Percentiles rank a stretch among this genome's conserved stretches.
Conservation (phyloP, 2,888 invertebrate species). For the Drosophila parthenogenetica region DNA sequence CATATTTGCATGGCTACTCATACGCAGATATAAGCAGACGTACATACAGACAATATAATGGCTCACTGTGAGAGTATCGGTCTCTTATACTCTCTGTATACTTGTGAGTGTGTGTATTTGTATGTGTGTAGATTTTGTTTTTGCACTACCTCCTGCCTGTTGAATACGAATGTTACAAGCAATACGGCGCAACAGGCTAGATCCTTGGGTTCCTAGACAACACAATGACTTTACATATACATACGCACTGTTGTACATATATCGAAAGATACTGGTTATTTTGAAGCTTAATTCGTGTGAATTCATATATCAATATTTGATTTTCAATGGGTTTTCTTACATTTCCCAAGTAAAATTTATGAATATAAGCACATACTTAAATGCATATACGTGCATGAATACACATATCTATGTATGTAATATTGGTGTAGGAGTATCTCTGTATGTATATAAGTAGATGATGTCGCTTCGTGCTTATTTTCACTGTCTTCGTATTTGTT, state of each 20-base stretch:
- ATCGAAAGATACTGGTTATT: neutral
- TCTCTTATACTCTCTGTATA: neutral
- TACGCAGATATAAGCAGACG: neutral
- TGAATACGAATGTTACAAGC: slow-evolving; percentile 66
- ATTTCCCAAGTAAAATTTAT: neutral
- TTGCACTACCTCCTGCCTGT: slow-evolving; percentile 74
- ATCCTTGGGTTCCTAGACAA: slow-evolving; percentile 20
- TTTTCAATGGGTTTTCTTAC: neutral
- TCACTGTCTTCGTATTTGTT: slow-evolving; percentile 52
- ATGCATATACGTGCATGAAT: slow-evolving; percentile 1
- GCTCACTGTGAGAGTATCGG: neutral
- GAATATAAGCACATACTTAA: slow-evolving; percentile 1
- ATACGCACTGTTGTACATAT: slow-evolving; percentile 2
- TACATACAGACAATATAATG: neutral
- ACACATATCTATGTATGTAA: slow-evolving; percentile 7
- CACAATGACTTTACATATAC: slow-evolving; percentile 4
- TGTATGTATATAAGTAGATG: slow-evolving; percentile 38
- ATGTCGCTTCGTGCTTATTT: slow-evolving; percentile 39
- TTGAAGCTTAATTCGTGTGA: neutral
- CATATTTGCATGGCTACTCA: neutral
- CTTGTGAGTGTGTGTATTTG: neutral
- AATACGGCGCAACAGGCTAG: slow-evolving; percentile 61
- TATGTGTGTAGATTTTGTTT: slow-evolving; percentile 5
- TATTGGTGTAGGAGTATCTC: slow-evolving; percentile 6
- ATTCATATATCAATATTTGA: slow-evolving; percentile 5